Evolutionary conservation across 2,113 vertebrate species (phyloP), one percentile per base, ranked within the genome.

Genomic region (Glaucomys volans): DNA sequence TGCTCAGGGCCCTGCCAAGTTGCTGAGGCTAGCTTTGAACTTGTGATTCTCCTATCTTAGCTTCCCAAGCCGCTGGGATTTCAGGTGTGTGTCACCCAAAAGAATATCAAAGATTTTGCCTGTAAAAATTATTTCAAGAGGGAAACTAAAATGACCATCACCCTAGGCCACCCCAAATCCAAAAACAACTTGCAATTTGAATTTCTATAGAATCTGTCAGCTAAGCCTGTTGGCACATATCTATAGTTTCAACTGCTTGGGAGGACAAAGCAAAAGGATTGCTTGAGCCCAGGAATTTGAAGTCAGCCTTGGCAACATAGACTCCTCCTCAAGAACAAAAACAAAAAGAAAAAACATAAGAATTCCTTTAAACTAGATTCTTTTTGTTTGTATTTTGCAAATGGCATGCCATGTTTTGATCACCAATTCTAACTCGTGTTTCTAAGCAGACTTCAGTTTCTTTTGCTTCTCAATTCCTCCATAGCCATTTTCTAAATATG

Each of bases 281-380:
- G 59, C 14, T 82, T 62, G 18, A 75, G 37, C 30, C 37, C 40
- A 76, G 72, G 26, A 44, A 40, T 76, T 64, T 40, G 30, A 76
- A 40, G 42, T 12, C 13, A 76, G 30, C 54, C 30, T 57, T 57
- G 54, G 54, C 26, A 40, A 72, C 66, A 40, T 12, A 57, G 50
- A 54, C 47, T 28, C 8, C 17, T 24, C 22, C 18, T n/a, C 50
- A 54, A 79, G 32, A 50, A 77, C 52, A 26, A 37, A 26, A 75
- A 26, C 18, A 81, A 40, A 59, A 81, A 81, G 13, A 59, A 69
- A 86, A 85, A n/a, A 9, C 40, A 62, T 54, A 35, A 62, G 11
- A 26, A 80, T 52, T 92, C 40, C 54, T 79, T 94, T 67, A 97
- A 91, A 74, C 35, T 50, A 66, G 11, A 77, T 74, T 83, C 26